A percentile compares a stretch with the other conserved stretches of the same genome.
Conservation (phyloP, 2,888 invertebrate genomes). For the Abrostola tripartita region DNA sequence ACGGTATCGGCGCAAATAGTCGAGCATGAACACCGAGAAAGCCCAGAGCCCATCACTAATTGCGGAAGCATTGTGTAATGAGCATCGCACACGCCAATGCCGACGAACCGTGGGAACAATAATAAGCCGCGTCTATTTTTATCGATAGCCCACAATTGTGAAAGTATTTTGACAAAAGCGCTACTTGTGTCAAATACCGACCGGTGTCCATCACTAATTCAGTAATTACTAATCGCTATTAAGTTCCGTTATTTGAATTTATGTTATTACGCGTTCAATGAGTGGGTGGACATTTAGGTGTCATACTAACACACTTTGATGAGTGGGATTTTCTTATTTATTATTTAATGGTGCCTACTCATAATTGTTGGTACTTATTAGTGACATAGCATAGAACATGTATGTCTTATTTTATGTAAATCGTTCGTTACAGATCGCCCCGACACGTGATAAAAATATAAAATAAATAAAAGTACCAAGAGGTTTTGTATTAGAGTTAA, state of each 20-base stretch:
- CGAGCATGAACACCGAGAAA: slow-evolving; percentile 65
- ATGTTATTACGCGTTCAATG: slow-evolving; percentile 38
- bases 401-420: too few relatives aligned
- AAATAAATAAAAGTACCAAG: too few relatives aligned
- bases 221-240: slow-evolving; percentile 43
- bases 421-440: too few relatives aligned
- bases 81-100: slow-evolving; percentile 80
- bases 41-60: slow-evolving; percentile 76
- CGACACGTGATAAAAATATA: too few relatives aligned
- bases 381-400: not conserved
- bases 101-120: slow-evolving; percentile 65
- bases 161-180: slow-evolving; percentile 55
- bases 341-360: not conserved
- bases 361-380: not conserved
- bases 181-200: slow-evolving; percentile 48
- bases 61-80: slow-evolving; percentile 82
- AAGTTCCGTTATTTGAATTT: slow-evolving; percentile 48
- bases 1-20: slow-evolving; percentile 47
- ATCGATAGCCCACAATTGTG: slow-evolving; percentile 57
- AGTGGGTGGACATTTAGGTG: slow-evolving; percentile 16
- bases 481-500: too few relatives aligned
- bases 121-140: slow-evolving; percentile 51
- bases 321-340: not conserved
- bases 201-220: slow-evolving; percentile 48
- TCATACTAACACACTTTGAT: slow-evolving; percentile 28